Conservation (phyloP, 2,113 vertebrate genomes). For the Bos taurus region DNA sequence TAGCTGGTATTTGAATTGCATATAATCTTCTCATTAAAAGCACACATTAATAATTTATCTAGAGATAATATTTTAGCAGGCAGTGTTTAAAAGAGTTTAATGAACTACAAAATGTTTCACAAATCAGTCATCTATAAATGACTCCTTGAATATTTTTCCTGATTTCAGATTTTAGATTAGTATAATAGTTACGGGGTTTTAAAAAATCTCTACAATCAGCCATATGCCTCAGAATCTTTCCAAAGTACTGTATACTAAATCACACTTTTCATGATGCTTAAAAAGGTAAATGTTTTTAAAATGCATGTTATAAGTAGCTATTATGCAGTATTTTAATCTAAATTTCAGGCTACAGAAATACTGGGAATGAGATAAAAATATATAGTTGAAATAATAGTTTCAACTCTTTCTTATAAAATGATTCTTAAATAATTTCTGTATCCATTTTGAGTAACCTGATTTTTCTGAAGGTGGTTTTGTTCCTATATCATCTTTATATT, state of each 20-base stretch:
- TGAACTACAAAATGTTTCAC: slow-evolving; percentile 10
- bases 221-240: not conserved
- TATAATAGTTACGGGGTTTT: not conserved
- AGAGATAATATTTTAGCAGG: not conserved
- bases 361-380: not conserved
- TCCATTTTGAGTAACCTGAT: not conserved
- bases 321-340: not conserved
- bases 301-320: not conserved
- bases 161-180: not conserved
- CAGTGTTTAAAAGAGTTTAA: not conserved
- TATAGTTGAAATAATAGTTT: not conserved
- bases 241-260: not conserved
- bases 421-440: not conserved
- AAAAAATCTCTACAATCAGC: not conserved
- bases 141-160: slow-evolving; percentile 18
- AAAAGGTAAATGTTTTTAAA: not conserved
- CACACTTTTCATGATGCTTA: not conserved
- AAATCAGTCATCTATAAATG: slow-evolving; percentile 8
- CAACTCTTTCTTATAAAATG: not conserved
- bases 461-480: not conserved
- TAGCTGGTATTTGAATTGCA: not conserved
- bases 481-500: not conserved
- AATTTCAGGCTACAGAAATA: not conserved
- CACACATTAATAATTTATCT: not conserved
- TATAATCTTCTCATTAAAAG: slow-evolving; percentile 27